phyloP scores from a whole-genome alignment of 1,140 invertebrate genomes.

The Caenorhabditis brenneri region DNA sequence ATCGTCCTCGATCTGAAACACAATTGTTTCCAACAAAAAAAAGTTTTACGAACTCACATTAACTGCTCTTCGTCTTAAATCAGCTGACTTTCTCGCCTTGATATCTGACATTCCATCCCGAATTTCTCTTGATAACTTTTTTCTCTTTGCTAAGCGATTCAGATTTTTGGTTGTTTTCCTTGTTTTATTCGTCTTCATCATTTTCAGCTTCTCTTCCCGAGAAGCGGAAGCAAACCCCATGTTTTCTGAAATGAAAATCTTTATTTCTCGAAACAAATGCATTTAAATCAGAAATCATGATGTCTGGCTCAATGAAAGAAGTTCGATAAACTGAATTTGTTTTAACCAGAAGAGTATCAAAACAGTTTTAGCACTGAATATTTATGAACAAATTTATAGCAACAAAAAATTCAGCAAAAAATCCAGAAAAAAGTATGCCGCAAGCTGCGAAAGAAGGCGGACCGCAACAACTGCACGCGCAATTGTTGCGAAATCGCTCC shows the following conservation, averaged over 20 bases:
- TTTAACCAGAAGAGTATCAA: too few relatives aligned
- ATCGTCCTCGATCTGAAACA: constrained; percentile 58
- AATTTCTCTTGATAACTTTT: constrained; percentile 33
- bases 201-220: constrained; percentile 53
- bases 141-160: constrained; percentile 47
- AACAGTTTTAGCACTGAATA: too few relatives aligned
- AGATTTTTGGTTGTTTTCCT: constrained; percentile 47
- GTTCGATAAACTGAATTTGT: too few relatives aligned
- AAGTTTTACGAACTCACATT: constrained; percentile 34
- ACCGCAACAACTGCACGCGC: background rate
- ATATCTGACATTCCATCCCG: constrained; percentile 39
- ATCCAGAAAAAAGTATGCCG: background rate
- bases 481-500: background rate
- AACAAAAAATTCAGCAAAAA: background rate
- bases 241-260: constrained; percentile 17
- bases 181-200: constrained; percentile 50
- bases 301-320: background rate
- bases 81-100: constrained; percentile 29
- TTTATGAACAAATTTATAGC: background rate
- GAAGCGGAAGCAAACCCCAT: constrained; percentile 49
- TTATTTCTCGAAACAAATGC: background rate
- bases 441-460: background rate
- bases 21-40: background rate
- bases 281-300: background rate
- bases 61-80: constrained; percentile 34